A percentile compares a stretch with the other conserved stretches of the same genome.
phyloP scores from a whole-genome alignment of 2,113 vertebrate genomes.

The Pachypanchax playfairii region DNA sequence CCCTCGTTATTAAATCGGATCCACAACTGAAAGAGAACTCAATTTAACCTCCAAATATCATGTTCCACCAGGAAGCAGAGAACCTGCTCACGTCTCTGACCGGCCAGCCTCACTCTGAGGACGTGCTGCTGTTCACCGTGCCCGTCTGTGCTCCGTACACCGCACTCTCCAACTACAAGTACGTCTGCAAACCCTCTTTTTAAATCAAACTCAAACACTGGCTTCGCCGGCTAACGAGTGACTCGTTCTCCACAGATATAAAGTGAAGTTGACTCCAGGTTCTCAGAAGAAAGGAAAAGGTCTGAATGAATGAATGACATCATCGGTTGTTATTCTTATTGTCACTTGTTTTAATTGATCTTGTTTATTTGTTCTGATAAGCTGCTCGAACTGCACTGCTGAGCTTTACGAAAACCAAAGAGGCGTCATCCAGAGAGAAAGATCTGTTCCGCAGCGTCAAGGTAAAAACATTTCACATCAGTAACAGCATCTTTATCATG shows the following conservation, averaged over 20 bases:
- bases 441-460: slow-evolving; percentile 96
- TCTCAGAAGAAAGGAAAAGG: slow-evolving; percentile 98
- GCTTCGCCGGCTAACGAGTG: neutral
- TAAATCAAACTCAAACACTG: neutral
- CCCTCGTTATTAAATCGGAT: neutral
- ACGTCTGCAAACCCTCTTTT: slow-evolving; percentile 35
- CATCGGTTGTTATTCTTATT: no score
- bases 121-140: slow-evolving; percentile 90
- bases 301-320: no score
- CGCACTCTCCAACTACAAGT: slow-evolving; percentile 91
- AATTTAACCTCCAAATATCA: no score
- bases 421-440: slow-evolving; percentile 87
- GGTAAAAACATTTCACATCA: slow-evolving; percentile 82
- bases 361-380: slow-evolving; percentile 54
- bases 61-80: slow-evolving; percentile 81
- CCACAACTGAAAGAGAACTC: neutral
- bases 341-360: no score
- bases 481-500: no score
- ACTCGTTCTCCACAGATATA: slow-evolving; percentile 79
- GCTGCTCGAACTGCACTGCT: slow-evolving; percentile 93
- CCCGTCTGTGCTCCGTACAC: slow-evolving; percentile 95
- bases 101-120: slow-evolving; percentile 90
- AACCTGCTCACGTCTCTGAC: slow-evolving; percentile 89
- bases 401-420: slow-evolving; percentile 94
- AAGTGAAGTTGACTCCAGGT: slow-evolving; percentile 96